These are phyloP conservation scores for Halichondria panicea DNA, from an alignment of 37 sponge, comb jelly and placozoan species.

Conservation along the genomic window DNA sequence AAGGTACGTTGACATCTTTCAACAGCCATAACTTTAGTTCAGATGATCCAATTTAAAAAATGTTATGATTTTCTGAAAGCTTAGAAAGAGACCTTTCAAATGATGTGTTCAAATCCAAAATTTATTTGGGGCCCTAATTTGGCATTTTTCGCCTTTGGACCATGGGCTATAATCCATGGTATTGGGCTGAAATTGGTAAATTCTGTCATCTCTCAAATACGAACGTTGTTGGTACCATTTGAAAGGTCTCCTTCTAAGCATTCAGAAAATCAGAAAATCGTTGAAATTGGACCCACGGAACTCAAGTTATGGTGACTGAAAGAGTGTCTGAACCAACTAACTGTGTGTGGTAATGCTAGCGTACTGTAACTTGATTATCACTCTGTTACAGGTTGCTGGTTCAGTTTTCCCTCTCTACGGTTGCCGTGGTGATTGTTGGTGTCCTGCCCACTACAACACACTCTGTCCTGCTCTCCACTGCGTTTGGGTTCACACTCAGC, in stretches of 20 bases:
- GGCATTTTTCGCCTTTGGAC: too few relatives aligned
- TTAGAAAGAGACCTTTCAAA: neutral
- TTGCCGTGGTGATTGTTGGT: conserved; percentile 19
- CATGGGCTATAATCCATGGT: too few relatives aligned
- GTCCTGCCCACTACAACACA: neutral
- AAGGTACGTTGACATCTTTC: conserved; percentile 39
- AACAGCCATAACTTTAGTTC: too few relatives aligned
- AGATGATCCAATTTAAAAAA: neutral
- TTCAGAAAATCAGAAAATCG: too few relatives aligned
- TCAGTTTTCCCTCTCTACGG: conserved; percentile 16
- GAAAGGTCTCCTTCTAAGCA: too few relatives aligned
- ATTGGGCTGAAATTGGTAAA: too few relatives aligned
- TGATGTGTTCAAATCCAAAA: neutral
- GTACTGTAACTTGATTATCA: neutral
- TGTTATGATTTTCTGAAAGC: neutral
- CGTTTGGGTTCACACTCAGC: conserved; percentile 58
- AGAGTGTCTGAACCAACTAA: too few relatives aligned
- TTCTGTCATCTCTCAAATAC: too few relatives aligned
- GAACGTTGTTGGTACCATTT: too few relatives aligned
- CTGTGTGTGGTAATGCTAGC: too few relatives aligned
- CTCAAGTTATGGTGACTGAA: too few relatives aligned
- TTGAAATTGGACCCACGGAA: too few relatives aligned
- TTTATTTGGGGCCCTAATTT: neutral
- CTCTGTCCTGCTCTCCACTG: conserved; percentile 32
- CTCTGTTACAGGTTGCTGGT: conserved; percentile 27